Evolutionary conservation across 2,888 invertebrate genomes (phyloP).

Genomic region (Pemphredon lugubris): DNA sequence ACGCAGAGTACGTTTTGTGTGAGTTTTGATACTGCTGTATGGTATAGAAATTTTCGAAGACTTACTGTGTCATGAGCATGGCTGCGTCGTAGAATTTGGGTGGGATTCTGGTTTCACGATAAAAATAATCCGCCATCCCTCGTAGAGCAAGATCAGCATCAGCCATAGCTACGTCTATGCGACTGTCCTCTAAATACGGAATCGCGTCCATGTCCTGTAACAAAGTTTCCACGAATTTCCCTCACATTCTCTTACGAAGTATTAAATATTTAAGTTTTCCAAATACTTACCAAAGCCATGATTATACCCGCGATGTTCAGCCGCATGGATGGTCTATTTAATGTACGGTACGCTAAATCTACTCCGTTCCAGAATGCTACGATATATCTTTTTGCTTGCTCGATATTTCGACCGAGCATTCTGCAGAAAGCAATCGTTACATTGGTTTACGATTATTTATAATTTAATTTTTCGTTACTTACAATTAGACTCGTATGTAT

Average conservation of each 20-base stretch:
- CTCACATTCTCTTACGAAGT: too few relatives aligned
- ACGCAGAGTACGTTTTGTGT: background rate
- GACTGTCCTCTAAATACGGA: constrained; percentile 66
- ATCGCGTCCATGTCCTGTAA: constrained; percentile 62
- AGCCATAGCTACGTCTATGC: constrained; percentile 38
- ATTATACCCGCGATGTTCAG: constrained; percentile 73
- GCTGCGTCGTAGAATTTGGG: constrained; percentile 69
- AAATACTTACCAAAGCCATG: constrained; percentile 59
- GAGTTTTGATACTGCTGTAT: too few relatives aligned
- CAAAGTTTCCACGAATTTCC: background rate
- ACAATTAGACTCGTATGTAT: background rate
- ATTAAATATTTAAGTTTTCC: background rate
- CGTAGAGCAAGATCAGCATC: constrained; percentile 68
- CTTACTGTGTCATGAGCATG: constrained; percentile 71
- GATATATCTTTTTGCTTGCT: constrained; percentile 65
- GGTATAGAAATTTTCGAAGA: background rate
- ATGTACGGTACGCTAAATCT: constrained; percentile 72
- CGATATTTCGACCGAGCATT: constrained; percentile 53
- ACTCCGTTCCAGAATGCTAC: constrained; percentile 75
- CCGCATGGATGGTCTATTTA: constrained; percentile 69
- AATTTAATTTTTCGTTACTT: background rate
- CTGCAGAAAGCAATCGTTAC: constrained; percentile 53
- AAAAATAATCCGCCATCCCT: constrained; percentile 69
- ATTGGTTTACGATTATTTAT: too few relatives aligned
- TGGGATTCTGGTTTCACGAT: constrained; percentile 64